Evolutionary conservation across 2,113 vertebrate species (phyloP).

Genomic region (Platichthys flesus): DNA sequence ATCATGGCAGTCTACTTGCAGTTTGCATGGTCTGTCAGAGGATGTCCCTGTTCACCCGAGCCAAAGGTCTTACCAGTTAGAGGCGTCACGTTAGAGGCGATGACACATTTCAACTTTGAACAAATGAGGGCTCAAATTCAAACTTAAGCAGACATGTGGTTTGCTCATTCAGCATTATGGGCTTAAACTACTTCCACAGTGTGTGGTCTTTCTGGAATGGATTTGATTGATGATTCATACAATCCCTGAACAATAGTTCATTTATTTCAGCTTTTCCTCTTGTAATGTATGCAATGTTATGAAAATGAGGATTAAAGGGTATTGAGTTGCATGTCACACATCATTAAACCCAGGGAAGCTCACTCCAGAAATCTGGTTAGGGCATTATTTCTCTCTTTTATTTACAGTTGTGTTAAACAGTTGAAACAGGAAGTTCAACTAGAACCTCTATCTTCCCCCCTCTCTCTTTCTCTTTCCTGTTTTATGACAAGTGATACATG

Average conservation of each 20-base stretch:
- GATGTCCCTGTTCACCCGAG: slow-evolving; percentile 60
- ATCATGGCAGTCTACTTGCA: slow-evolving; percentile 7
- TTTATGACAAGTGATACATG: slow-evolving; percentile 21
- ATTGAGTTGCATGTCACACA: slow-evolving; percentile 1
- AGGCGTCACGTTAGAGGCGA: slow-evolving; percentile 26
- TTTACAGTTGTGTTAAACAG: slow-evolving; percentile 63
- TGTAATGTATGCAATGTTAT: background rate
- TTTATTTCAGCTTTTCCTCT: background rate
- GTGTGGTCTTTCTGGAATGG: background rate
- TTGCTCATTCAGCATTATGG: slow-evolving; percentile 23
- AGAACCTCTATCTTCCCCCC: slow-evolving; percentile 7
- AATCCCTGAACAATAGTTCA: background rate
- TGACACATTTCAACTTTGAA: slow-evolving; percentile 25
- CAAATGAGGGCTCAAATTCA: slow-evolving; percentile 29
- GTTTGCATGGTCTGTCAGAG: slow-evolving; percentile 44
- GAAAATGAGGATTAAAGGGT: background rate
- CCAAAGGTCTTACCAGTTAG: background rate
- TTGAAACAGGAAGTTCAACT: slow-evolving; percentile 68
- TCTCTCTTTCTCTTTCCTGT: slow-evolving; percentile 64
- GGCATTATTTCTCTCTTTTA: slow-evolving; percentile 46
- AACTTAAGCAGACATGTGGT: slow-evolving; percentile 26
- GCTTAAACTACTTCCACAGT: background rate
- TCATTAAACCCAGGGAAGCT: slow-evolving; percentile 24
- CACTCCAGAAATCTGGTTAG: slow-evolving; percentile 7
- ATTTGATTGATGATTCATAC: background rate